These are phyloP conservation scores for Apis laboriosa DNA, from an alignment of 1,140 invertebrate genomes.

Conservation along the genomic window DNA sequence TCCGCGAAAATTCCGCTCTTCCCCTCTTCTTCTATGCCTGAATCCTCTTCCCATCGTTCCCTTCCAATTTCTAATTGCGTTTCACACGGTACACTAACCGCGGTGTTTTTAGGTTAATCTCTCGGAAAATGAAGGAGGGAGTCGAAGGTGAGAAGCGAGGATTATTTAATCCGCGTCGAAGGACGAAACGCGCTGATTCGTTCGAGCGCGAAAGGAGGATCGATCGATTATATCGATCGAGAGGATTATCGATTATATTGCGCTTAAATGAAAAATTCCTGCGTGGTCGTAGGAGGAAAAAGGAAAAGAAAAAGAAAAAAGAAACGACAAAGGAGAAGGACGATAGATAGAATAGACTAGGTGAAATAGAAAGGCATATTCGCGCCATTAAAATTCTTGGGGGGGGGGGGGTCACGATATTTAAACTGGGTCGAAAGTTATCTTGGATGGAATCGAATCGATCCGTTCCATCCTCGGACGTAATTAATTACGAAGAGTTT, in stretches of 20 bases:
- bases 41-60: background rate
- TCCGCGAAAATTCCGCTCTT: background rate
- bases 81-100: constrained; percentile 25
- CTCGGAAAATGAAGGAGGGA: constrained; percentile 11
- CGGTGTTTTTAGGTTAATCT: constrained; percentile 7
- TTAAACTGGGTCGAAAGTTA: background rate
- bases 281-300: background rate
- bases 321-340: background rate
- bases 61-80: constrained; percentile 14
- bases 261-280: constrained; percentile 13
- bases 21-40: background rate
- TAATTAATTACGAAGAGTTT: constrained; percentile 56
- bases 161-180: constrained; percentile 36
- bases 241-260: background rate
- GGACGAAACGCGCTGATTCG: background rate
- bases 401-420: background rate
- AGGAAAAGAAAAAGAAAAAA: background rate
- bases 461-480: background rate
- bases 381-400: background rate
- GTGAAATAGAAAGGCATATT: too few relatives aligned
- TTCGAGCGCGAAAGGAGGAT: background rate
- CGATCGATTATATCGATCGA: background rate
- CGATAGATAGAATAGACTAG: too few relatives aligned
- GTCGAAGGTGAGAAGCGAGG: background rate
- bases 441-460: background rate